Evolutionary conservation across 2,113 vertebrate species (phyloP).

Genomic region (Pomatorhinus ruficollis): DNA sequence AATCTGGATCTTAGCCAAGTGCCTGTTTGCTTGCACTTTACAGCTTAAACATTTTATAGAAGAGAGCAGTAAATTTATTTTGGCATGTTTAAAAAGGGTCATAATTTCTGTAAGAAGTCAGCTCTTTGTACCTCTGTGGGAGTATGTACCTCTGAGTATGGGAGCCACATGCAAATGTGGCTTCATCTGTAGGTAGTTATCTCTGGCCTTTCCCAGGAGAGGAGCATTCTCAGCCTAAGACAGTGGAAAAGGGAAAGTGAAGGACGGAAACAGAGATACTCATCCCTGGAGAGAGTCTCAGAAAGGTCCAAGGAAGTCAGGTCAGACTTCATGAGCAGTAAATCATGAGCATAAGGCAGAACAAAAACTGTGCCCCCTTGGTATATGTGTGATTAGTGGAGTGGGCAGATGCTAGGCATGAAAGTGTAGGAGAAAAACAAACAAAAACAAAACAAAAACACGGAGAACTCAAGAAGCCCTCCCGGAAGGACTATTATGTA

Average conservation of each 20-base stretch:
- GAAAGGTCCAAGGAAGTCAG: not conserved
- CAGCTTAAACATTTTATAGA: not conserved
- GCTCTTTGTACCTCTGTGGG: not conserved
- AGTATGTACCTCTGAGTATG: not conserved
- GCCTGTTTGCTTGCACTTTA: not conserved
- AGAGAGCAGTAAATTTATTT: not conserved
- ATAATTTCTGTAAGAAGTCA: not conserved
- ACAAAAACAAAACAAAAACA: not conserved
- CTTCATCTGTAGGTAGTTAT: not conserved
- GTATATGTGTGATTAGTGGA: not conserved
- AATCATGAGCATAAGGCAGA: not conserved
- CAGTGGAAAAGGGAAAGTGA: not conserved
- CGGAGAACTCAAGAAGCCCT: not conserved
- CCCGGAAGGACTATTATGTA: not conserved
- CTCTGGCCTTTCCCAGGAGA: not conserved
- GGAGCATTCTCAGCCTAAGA: not conserved
- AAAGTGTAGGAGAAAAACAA: not conserved
- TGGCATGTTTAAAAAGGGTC: not conserved
- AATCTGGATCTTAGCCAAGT: not conserved
- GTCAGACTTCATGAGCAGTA: not conserved
- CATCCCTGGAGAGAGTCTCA: not conserved
- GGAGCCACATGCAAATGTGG: not conserved
- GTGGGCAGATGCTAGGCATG: not conserved
- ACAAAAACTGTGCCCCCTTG: not conserved
- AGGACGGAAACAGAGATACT: not conserved